These are phyloP conservation scores for Lochmaea crataegi DNA, from an alignment of 2,888 invertebrate genomes.

Conservation along the genomic window DNA sequence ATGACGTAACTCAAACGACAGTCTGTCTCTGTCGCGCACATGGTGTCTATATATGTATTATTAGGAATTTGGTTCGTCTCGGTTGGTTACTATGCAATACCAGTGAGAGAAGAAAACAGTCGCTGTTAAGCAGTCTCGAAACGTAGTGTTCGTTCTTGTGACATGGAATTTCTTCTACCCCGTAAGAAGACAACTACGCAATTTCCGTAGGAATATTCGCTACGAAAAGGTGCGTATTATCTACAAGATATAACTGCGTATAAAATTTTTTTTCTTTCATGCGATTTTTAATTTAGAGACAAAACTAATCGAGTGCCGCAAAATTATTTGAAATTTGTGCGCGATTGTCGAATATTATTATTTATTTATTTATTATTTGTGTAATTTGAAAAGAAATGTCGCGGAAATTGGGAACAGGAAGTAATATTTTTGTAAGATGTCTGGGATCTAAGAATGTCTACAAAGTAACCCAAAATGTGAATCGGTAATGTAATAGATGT, in stretches of 20 bases:
- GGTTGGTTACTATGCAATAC: conserved; percentile 58
- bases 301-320: conserved; percentile 1
- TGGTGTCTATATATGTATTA: conserved; percentile 35
- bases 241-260: not conserved
- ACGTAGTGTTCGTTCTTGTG: conserved; percentile 43
- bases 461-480: conserved; percentile 55
- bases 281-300: not conserved
- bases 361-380: not conserved
- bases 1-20: conserved; percentile 54
- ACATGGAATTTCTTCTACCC: conserved; percentile 43
- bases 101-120: conserved; percentile 51
- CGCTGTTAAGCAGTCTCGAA: conserved; percentile 41
- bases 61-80: conserved; percentile 50
- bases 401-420: conserved; percentile 11
- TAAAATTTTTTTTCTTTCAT: not conserved
- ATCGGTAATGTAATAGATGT: conserved; percentile 59
- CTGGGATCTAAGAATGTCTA: conserved; percentile 55
- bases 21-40: conserved; percentile 51
- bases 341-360: conserved; percentile 13
- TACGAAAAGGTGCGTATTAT: conserved; percentile 26
- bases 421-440: conserved; percentile 16
- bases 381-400: not conserved
- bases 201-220: conserved; percentile 19
- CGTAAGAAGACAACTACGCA: conserved; percentile 37
- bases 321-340: conserved; percentile 5